Evolutionary conservation across 1,140 invertebrate species (phyloP).

Genomic region (Euborellia annulipes): DNA sequence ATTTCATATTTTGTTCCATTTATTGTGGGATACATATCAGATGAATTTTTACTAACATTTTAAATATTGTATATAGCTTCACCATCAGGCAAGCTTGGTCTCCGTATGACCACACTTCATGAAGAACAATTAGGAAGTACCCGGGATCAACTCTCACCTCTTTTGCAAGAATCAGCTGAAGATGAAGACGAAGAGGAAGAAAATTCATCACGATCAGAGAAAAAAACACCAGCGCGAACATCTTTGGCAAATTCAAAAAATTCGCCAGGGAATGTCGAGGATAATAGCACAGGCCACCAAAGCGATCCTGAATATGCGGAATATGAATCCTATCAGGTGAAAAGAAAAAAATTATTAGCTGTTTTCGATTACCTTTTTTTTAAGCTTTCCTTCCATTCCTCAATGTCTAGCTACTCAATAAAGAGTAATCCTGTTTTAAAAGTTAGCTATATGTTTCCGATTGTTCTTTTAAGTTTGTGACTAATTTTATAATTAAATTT

Average conservation of each 20-base stretch:
- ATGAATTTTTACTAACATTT: slow-evolving; percentile 3
- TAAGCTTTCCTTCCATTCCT: too few species aligned
- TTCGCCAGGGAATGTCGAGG: slow-evolving; percentile 8
- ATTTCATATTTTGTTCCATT: slow-evolving; percentile 13
- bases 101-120: slow-evolving; percentile 81
- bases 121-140: slow-evolving; percentile 44
- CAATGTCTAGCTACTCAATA: too few species aligned
- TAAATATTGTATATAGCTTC: too few species aligned
- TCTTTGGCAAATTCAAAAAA: too few species aligned
- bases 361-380: too few species aligned
- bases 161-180: slow-evolving; percentile 9
- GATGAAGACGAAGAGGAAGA: slow-evolving; percentile 23
- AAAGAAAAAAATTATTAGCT: too few species aligned
- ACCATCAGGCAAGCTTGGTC: slow-evolving; percentile 61
- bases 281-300: too few species aligned
- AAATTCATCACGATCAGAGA: too few species aligned
- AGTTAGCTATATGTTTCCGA: too few species aligned
- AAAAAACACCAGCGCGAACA: too few species aligned
- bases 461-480: neutral
- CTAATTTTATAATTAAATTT: neutral
- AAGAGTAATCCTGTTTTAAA: too few species aligned
- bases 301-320: slow-evolving; percentile 43
- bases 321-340: slow-evolving; percentile 34
- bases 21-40: slow-evolving; percentile 10
- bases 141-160: slow-evolving; percentile 6